Conservation (phyloP, 2,888 invertebrate genomes). For the Camptogramma bilineatum region DNA sequence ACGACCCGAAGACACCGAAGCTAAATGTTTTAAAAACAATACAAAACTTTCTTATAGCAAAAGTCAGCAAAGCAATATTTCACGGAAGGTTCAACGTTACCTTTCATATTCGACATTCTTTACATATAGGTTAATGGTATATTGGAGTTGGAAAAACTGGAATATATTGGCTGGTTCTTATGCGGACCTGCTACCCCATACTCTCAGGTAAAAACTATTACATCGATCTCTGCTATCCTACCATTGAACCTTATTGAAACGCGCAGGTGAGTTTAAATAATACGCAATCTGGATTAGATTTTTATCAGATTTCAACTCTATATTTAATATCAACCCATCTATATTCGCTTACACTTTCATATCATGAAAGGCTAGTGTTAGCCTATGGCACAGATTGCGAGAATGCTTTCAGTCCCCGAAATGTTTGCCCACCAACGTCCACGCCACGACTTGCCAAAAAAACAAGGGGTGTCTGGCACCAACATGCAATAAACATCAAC, state of each 20-base stretch:
- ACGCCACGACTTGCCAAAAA: conserved; percentile 22
- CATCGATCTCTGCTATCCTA: not conserved
- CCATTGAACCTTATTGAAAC: not conserved
- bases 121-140: conserved; percentile 25
- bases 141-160: not conserved
- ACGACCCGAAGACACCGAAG: conserved; percentile 19
- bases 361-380: conserved; percentile 3
- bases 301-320: not conserved
- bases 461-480: conserved; percentile 25
- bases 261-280: not conserved
- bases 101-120: conserved; percentile 38
- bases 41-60: conserved; percentile 37
- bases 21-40: conserved; percentile 37
- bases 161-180: not conserved
- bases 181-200: not conserved
- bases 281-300: not conserved
- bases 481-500: conserved; percentile 33
- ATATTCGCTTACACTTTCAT: not conserved
- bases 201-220: not conserved
- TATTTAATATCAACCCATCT: not conserved
- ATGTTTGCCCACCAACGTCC: conserved; percentile 28
- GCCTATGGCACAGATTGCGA: conserved; percentile 3
- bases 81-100: conserved; percentile 29
- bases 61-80: conserved; percentile 39
- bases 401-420: conserved; percentile 24